Percentiles rank a stretch among this genome's conserved stretches.
phyloP scores from a whole-genome alignment of 1,140 invertebrate species.

The Brachionus calyciflorus region DNA sequence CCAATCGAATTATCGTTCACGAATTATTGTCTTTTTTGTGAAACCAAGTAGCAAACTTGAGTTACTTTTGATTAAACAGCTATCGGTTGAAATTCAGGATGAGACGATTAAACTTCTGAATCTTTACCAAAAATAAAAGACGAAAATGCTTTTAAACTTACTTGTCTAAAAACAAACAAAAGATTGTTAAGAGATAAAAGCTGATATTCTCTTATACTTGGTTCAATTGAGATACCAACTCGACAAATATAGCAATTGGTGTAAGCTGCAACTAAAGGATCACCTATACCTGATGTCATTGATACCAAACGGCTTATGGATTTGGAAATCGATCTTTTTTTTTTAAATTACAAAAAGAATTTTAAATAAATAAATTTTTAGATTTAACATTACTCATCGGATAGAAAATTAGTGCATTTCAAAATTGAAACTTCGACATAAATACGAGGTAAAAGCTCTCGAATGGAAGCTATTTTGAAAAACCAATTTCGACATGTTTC shows the following conservation, averaged over 20 bases:
- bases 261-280: slow-evolving; percentile 85
- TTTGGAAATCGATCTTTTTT: slow-evolving; percentile 69
- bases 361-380: neutral
- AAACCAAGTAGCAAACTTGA: no score
- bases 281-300: slow-evolving; percentile 86
- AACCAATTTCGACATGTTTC: slow-evolving; percentile 98
- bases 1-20: no score
- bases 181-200: slow-evolving; percentile 28
- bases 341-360: slow-evolving; percentile 49
- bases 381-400: slow-evolving; percentile 63
- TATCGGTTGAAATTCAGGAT: no score
- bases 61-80: no score
- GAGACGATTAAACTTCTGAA: no score
- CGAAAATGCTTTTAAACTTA: no score
- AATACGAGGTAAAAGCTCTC: slow-evolving; percentile 86
- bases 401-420: slow-evolving; percentile 82
- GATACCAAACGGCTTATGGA: slow-evolving; percentile 72
- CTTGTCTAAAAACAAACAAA: slow-evolving; percentile 34
- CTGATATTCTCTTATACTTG: slow-evolving; percentile 22
- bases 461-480: slow-evolving; percentile 94
- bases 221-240: slow-evolving; percentile 59
- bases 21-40: no score
- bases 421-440: slow-evolving; percentile 90
- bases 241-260: slow-evolving; percentile 84
- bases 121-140: no score